Evolutionary conservation across 2,113 vertebrate genomes (phyloP).

Genomic region (Amphiprion percula): DNA sequence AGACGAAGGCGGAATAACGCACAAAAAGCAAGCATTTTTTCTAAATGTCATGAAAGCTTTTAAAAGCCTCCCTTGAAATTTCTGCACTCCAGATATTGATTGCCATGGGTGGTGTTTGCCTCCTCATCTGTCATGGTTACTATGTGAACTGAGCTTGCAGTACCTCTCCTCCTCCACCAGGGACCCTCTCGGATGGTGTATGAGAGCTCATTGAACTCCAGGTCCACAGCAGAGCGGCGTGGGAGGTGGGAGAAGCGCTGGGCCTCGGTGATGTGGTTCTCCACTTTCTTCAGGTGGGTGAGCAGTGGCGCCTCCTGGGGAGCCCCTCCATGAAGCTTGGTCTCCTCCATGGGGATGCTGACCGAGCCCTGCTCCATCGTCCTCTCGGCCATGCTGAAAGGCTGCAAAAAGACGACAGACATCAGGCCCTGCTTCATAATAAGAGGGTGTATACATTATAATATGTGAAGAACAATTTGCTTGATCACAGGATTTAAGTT

Average conservation of each 20-base stretch:
- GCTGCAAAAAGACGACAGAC: slow-evolving; percentile 64
- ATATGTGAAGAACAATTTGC: background rate
- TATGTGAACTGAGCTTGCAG: slow-evolving; percentile 29
- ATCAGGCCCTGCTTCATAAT: background rate
- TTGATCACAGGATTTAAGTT: background rate
- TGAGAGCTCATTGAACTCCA: slow-evolving; percentile 95
- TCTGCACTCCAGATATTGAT: slow-evolving; percentile 56
- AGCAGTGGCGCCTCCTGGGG: slow-evolving; percentile 89
- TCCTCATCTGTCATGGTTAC: slow-evolving; percentile 56
- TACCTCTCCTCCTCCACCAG: slow-evolving; percentile 97
- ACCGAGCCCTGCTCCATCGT: slow-evolving; percentile 84
- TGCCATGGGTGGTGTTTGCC: slow-evolving; percentile 31
- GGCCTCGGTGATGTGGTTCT: slow-evolving; percentile 98
- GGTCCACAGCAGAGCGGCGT: slow-evolving; percentile 93
- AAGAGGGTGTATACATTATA: background rate
- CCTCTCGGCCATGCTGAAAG: slow-evolving; percentile 89
- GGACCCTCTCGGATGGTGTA: slow-evolving; percentile 96
- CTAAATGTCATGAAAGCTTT: slow-evolving; percentile 40
- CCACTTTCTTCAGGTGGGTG: slow-evolving; percentile 98
- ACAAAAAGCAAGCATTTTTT: background rate
- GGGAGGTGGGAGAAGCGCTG: slow-evolving; percentile 97
- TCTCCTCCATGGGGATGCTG: slow-evolving; percentile 93
- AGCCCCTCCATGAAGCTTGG: slow-evolving; percentile 82
- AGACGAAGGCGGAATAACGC: background rate
- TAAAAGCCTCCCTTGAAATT: slow-evolving; percentile 36